phyloP scores from a whole-genome alignment of 2,888 invertebrate genomes.

The Theristus sp. region DNA sequence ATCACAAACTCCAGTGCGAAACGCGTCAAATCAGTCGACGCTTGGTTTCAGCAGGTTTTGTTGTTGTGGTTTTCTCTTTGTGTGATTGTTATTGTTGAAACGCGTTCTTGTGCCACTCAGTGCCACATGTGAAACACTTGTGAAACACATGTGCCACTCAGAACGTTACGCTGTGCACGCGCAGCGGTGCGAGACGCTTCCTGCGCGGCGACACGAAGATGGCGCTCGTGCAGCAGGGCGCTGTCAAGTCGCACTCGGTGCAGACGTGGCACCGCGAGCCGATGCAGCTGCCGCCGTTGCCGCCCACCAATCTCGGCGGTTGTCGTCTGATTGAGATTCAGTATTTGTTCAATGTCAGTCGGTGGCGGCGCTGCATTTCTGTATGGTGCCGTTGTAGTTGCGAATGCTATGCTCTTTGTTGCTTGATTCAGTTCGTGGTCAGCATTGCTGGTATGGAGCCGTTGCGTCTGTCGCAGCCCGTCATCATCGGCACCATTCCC shows the following conservation, averaged over 20 bases:
- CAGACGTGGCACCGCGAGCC: slow-evolving; percentile 8
- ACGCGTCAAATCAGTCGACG: slow-evolving; percentile 10
- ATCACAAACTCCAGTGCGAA: slow-evolving; percentile 11
- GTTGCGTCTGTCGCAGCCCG: slow-evolving; percentile 8
- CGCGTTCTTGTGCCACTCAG: neutral
- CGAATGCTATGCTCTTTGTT: neutral
- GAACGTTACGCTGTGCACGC: neutral
- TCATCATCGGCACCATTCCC: slow-evolving; percentile 14
- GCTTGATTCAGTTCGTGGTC: slow-evolving; percentile 6
- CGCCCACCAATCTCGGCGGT: slow-evolving; percentile 14
- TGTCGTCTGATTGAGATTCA: slow-evolving; percentile 13
- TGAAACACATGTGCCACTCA: neutral
- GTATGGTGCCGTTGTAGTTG: too few species aligned
- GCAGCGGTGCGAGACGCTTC: neutral
- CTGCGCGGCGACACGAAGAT: slow-evolving; percentile 7
- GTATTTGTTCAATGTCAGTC: neutral
- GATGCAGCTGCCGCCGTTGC: slow-evolving; percentile 12
- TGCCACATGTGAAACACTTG: neutral
- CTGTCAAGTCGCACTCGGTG: neutral
- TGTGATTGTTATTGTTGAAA: neutral
- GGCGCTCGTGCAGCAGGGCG: slow-evolving; percentile 5
- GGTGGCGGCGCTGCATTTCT: too few species aligned
- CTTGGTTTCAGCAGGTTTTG: slow-evolving; percentile 12
- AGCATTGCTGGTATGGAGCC: slow-evolving; percentile 1
- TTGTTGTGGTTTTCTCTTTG: neutral